A percentile compares a stretch with the other conserved stretches of the same genome.
Conservation (phyloP, 2,888 invertebrate genomes). For the Diarsia rubi region DNA sequence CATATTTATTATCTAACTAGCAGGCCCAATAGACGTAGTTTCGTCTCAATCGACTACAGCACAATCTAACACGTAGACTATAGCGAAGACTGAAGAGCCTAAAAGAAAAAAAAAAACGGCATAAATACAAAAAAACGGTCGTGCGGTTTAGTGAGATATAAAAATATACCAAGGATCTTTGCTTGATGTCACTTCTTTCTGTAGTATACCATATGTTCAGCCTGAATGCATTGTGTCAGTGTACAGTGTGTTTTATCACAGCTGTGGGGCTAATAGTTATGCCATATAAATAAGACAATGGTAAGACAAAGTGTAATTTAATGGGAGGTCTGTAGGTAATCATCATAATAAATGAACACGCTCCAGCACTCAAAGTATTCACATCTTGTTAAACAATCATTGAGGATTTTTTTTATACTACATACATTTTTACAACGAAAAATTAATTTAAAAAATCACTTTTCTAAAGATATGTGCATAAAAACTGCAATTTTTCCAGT, state of each 20-base stretch:
- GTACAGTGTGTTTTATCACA: neutral
- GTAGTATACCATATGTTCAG: no score
- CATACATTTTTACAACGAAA: neutral
- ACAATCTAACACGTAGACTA: neutral
- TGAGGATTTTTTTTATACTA: neutral
- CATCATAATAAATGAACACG: neutral
- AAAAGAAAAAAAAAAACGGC: no score
- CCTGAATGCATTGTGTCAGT: conserved; percentile 14
- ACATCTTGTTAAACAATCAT: neutral
- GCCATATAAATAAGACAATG: neutral
- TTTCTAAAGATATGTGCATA: neutral
- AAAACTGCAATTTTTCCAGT: conserved; percentile 25
- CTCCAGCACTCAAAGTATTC: neutral
- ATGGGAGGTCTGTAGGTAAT: neutral
- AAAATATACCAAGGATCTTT: no score
- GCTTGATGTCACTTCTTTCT: no score
- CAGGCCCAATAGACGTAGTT: neutral
- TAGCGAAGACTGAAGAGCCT: no score
- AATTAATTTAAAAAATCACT: neutral
- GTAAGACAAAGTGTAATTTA: neutral
- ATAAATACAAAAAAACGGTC: neutral
- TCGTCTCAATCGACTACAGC: neutral
- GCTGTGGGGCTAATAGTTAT: neutral
- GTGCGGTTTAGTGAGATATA: neutral
- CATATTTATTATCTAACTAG: no score